Base-by-base conservation (phyloP, 2,113 vertebrate genomes). In the Thermophis baileyi region DNA sequence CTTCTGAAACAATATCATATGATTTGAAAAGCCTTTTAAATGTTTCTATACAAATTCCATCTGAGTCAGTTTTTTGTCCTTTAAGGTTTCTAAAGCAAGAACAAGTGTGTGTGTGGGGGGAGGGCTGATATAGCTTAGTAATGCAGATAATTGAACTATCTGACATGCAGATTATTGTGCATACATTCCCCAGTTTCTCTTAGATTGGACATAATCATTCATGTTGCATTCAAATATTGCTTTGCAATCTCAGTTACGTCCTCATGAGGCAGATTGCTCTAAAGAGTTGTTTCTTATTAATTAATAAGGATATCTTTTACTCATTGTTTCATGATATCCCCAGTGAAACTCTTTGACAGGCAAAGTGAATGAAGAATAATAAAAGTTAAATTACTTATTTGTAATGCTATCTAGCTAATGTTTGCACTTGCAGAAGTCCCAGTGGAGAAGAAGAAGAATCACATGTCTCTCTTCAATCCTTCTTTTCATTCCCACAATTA, bases 141-240 rank as follows among this genome's bases (percentile, higher is more conserved):
- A 93, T 86, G 87, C 25, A 85, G 18, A 91, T 89, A 93, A 93
- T 91, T 91, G 69, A 93, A 93, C 89, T 69, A 91, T 89, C 47
- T 91, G 54, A 89, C 90, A 93, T 53, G 53, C 7, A 81, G 88
- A 81, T 91, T 91, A n/a, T 24, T 88, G 86, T 91, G 57, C 54
- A 6, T 49, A 88, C 30, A 25, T 47, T 50, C n/a, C 85, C 25
- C 89, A 74, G 24, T 85, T 87, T 25, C 11, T 24, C 60, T 88
- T 88, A 89, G 25, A 91, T 50, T 50, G 87, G 47, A 12, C 60
- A 0, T 14, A 51, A 49, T 57, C 35, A 88, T 93, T 81, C 63
- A 0, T 20, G 93, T 55, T 57, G 0, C 8, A 57, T 88, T 95
- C 92, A 91, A 88, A 40, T 53, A 90, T 8, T 27, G 3, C 2